A percentile compares a stretch with the other conserved stretches of the same genome.
Conservation (phyloP, 2,113 vertebrate species). For the Anolis sagrei region DNA sequence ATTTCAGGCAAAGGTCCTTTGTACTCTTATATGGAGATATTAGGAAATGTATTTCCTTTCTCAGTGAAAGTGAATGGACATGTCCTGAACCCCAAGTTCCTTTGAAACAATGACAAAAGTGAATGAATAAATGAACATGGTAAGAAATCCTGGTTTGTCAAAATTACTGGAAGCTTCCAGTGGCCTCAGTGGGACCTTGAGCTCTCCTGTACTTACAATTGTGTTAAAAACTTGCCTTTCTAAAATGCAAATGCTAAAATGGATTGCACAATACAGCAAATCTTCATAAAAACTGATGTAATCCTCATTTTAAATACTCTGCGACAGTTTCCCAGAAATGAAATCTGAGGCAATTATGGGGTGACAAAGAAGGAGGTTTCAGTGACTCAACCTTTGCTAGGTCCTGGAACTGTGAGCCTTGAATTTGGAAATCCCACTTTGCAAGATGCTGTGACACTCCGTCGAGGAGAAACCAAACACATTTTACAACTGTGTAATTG, state of each 20-base stretch:
- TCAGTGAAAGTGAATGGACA: too few species aligned
- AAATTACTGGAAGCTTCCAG: not conserved
- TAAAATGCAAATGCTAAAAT: conserved; percentile 1
- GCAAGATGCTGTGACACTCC: conserved; percentile 5
- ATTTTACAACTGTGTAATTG: not conserved
- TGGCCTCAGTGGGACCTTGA: not conserved
- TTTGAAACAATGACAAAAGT: not conserved
- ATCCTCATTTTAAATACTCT: conserved; percentile 6
- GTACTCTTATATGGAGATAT: too few species aligned
- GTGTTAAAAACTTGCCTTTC: not conserved
- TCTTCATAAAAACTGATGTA: conserved; percentile 3
- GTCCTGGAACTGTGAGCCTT: not conserved
- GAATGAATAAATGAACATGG: not conserved
- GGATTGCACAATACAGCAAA: conserved; percentile 25
- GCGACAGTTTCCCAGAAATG: conserved; percentile 20
- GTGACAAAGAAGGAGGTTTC: conserved; percentile 3
- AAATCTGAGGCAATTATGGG: not conserved
- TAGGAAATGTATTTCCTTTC: too few species aligned
- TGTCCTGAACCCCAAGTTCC: too few species aligned
- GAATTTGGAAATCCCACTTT: not conserved
- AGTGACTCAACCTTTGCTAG: not conserved
- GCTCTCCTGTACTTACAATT: too few species aligned
- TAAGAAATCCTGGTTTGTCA: not conserved
- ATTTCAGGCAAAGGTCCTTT: too few species aligned
- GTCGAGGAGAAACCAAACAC: conserved; percentile 17